These are phyloP conservation scores for Bubo scandiacus DNA, from an alignment of 2,113 vertebrate species.

Conservation along the genomic window DNA sequence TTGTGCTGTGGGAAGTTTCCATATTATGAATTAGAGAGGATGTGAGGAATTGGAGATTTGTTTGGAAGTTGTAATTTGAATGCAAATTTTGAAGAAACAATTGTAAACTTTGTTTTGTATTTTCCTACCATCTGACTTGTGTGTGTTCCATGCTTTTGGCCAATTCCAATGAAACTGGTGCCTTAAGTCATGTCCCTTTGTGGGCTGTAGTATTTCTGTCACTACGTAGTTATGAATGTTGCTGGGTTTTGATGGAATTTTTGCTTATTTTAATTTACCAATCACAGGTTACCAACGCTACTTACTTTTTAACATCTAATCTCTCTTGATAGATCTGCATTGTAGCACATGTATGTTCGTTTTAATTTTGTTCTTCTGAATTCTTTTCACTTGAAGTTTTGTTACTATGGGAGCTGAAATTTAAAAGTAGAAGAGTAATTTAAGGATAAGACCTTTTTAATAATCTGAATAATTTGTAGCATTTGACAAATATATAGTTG, in stretches of 20 bases:
- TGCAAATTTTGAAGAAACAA: background rate
- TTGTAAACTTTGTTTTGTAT: background rate
- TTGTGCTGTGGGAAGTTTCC: background rate
- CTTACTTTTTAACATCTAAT: background rate
- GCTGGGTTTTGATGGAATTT: background rate
- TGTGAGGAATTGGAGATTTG: background rate
- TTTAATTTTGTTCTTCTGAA: background rate
- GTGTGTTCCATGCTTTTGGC: background rate
- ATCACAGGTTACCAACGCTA: background rate
- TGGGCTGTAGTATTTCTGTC: background rate
- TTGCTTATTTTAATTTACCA: background rate
- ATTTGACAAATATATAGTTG: slow-evolving; percentile 40
- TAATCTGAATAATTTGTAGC: slow-evolving; percentile 30
- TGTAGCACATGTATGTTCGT: background rate
- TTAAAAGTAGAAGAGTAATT: slow-evolving; percentile 38
- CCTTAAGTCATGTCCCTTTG: background rate
- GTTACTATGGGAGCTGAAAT: slow-evolving; percentile 33
- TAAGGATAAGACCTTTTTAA: slow-evolving; percentile 45
- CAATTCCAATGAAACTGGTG: background rate
- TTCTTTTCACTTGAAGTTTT: slow-evolving; percentile 15
- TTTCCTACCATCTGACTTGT: background rate
- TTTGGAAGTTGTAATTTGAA: background rate
- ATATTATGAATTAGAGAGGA: background rate
- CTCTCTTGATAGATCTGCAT: background rate
- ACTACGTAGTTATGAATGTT: rapidly evolving